Evolutionary conservation across 2,888 invertebrate species (phyloP), one percentile per base, ranked within the genome.

Genomic region (Lasioglossum vierecki): DNA sequence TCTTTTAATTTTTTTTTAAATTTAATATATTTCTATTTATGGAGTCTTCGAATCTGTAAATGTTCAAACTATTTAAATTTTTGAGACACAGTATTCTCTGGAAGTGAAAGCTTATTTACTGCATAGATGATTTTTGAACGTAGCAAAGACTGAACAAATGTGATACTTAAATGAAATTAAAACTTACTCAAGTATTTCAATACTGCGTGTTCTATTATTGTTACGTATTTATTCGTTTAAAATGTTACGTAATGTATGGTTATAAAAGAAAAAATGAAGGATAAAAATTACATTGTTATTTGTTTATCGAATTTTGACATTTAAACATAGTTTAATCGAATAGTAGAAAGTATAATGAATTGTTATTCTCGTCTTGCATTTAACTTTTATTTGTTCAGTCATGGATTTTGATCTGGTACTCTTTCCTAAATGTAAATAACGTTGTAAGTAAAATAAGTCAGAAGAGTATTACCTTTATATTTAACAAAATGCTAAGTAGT

Each of bases 71-170:
- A 18, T 83, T 71, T 35, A 35, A 68, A 70, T 22, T 70, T 70
- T 70, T 70, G 9, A 70, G 41, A 41, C 5, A 70, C 41, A 84
- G 66, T 57, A 84, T 77, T 84, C 39, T 78, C 46, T 80, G 71
- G 46, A 80, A 44, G 35, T 66, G 22, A 76, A 72, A 46, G 13
- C 26, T 76, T 82, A 77, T 78, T 74, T 85, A 72, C 71, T 72
- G n/a, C 44, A 79, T 78, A n/a, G 53, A 35, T 57, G 46, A 76
- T 76, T 46, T 73, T 73, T 22, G 75, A 35, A 76, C 70, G 80
- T 83, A 89, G 86, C 30, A 71, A 89, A 89, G 89, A 89, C 89
- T 89, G 89, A 89, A 53, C 77, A 74, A 84, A 85, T 89, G 89
- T 86, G 89, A 89, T 89, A 89, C 79, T 81, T 70, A 75, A 78